Evolutionary conservation across 2,797 vertebrate species (phyloP).

Genomic region (Sebastes jordani): DNA sequence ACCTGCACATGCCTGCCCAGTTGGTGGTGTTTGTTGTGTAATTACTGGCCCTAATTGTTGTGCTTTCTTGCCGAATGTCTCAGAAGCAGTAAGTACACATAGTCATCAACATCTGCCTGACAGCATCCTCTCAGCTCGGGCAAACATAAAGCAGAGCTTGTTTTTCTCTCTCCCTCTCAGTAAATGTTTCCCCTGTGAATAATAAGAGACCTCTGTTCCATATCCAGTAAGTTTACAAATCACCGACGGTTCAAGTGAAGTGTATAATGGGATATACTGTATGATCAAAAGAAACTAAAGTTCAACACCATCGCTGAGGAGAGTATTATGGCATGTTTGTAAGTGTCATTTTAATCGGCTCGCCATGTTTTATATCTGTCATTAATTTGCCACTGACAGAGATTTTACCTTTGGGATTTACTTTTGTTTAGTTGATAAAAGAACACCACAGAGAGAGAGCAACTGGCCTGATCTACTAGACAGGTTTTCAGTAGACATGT

Average conservation of each 20-base stretch:
- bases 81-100: not conserved
- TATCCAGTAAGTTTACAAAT: conserved; percentile 1
- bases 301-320: not conserved
- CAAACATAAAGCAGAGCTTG: not conserved
- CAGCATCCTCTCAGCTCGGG: not conserved
- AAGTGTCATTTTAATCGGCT: conserved; percentile 5
- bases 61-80: not conserved
- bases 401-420: conserved; percentile 1
- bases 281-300: not conserved
- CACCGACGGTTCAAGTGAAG: not conserved
- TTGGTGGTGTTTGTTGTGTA: not conserved
- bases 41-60: not conserved
- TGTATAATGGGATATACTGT: not conserved
- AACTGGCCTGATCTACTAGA: not conserved
- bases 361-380: not conserved
- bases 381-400: conserved; percentile 8
- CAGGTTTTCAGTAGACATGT: not conserved
- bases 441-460: not conserved
- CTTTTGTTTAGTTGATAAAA: conserved; percentile 17
- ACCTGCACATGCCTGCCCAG: not conserved
- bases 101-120: not conserved
- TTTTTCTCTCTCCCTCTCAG: not conserved
- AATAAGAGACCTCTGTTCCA: not conserved
- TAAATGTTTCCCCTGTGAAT: conserved; percentile 3
- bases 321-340: not conserved